These are phyloP conservation scores for Balearica regulorum DNA, from an alignment of 2,797 vertebrate species.

Conservation along the genomic window DNA sequence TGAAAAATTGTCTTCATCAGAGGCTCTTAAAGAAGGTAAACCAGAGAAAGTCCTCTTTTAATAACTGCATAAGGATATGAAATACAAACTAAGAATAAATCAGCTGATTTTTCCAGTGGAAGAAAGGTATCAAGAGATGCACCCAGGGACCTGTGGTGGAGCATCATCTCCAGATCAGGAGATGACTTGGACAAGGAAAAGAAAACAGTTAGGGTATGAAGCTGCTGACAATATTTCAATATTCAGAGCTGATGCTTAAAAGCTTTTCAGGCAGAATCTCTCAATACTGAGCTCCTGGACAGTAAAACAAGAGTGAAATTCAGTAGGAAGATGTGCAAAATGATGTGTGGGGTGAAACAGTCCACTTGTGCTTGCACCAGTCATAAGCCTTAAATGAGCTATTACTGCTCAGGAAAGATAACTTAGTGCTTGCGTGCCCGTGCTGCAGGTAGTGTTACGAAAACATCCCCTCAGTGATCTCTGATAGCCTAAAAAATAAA, in stretches of 20 bases:
- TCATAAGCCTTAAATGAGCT: not conserved
- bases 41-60: not conserved
- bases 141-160: not conserved
- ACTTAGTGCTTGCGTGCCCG: not conserved
- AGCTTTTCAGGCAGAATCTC: not conserved
- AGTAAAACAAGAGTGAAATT: not conserved
- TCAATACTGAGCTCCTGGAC: not conserved
- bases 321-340: not conserved
- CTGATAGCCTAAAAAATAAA: constrained; percentile 3
- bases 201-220: not conserved
- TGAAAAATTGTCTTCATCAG: not conserved
- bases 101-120: not conserved
- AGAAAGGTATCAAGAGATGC: not conserved
- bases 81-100: not conserved
- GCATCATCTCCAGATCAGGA: not conserved
- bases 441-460: rapidly evolving
- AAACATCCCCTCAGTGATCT: not conserved
- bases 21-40: not conserved
- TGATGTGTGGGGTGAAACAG: rapidly evolving
- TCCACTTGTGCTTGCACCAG: not conserved
- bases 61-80: not conserved
- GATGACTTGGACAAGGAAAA: not conserved
- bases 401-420: not conserved
- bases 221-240: not conserved
- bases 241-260: not conserved